Evolutionary conservation across 92 coral and sea anemone genomes (phyloP).

Genomic region (Zoanthus sociatus): DNA sequence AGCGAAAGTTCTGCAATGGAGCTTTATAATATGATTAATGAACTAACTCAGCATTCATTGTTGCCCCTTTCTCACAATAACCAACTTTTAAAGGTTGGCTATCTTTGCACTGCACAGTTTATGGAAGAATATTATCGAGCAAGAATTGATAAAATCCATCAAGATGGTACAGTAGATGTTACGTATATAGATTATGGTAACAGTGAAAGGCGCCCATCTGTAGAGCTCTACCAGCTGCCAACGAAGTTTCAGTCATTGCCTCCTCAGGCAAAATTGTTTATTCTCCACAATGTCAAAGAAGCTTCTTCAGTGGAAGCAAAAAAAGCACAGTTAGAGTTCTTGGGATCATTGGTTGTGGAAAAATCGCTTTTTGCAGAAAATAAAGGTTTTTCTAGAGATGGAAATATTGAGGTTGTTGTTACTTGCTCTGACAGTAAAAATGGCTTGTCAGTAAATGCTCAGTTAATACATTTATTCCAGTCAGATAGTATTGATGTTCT

Average conservation of each 20-base stretch:
- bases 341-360: slow-evolving; percentile 19
- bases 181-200: slow-evolving; percentile 64
- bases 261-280: slow-evolving; percentile 56
- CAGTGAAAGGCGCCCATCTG: slow-evolving; percentile 24
- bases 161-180: slow-evolving; percentile 34
- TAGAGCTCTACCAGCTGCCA: slow-evolving; percentile 53
- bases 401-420: slow-evolving; percentile 38
- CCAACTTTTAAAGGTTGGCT: not conserved
- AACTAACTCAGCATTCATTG: slow-evolving; percentile 31
- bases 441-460: slow-evolving; percentile 5
- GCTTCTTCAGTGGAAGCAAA: not conserved
- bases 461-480: not conserved
- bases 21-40: slow-evolving; percentile 30
- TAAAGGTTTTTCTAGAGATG: slow-evolving; percentile 1
- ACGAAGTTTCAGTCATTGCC: slow-evolving; percentile 33
- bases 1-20: slow-evolving; percentile 20
- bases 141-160: slow-evolving; percentile 14
- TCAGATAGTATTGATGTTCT: not conserved
- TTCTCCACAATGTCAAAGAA: slow-evolving; percentile 13
- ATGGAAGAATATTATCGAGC: slow-evolving; percentile 48
- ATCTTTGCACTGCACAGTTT: slow-evolving; percentile 33
- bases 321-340: not conserved
- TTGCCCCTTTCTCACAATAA: not conserved
- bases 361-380: slow-evolving; percentile 32
- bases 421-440: not conserved